Evolutionary conservation across 1,140 invertebrate species (phyloP), one percentile per base, ranked within the genome.

Genomic region (Apolygus lucorum): DNA sequence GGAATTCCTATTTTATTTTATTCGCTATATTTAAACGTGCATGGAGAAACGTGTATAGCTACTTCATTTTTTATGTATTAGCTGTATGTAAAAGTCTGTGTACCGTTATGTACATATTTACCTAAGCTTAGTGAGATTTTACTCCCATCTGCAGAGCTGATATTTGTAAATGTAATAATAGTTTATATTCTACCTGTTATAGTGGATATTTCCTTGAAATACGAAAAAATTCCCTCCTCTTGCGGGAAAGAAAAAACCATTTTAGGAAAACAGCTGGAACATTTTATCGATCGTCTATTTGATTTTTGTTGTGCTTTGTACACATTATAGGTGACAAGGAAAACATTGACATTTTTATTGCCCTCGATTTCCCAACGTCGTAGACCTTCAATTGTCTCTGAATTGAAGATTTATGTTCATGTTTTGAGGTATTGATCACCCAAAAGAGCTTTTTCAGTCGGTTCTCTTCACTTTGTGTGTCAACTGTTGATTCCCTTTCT

Each of bases 261-360:
- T 42, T 17, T 42, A 42, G 17, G 4, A 42, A 17, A 17, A 42
- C 4, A 4, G 34, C 4, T 42, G 4, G 34, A 42, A 42, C 17
- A n/a, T 42, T 42, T 17, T 42, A 42, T 42, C 17, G 17, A 4
- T 8, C 4, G 17, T 42, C 4, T 42, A 8, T 8, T 8, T 42
- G 4, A 25, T 63, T 17, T 63, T 63, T 25, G 21, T 63, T 63
- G 62, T 63, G 62, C 62, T 63, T 63, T 63, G 27, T 25, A 63
- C 62, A 22, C 21, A 63, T 22, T 25, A 63, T 63, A 63, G 62
- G 62, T 63, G 26, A 63, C 62, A 27, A 25, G 62, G 27, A 63
- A 62, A 25, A 63, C 27, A 27, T 63, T 63, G 21, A 24, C 2
- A 17, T 63, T 63, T 63, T 63, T 27, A 21, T 62, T 62, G 34